phyloP scores from a whole-genome alignment of 2,113 vertebrate species.

The Grammomys dolichurus region DNA sequence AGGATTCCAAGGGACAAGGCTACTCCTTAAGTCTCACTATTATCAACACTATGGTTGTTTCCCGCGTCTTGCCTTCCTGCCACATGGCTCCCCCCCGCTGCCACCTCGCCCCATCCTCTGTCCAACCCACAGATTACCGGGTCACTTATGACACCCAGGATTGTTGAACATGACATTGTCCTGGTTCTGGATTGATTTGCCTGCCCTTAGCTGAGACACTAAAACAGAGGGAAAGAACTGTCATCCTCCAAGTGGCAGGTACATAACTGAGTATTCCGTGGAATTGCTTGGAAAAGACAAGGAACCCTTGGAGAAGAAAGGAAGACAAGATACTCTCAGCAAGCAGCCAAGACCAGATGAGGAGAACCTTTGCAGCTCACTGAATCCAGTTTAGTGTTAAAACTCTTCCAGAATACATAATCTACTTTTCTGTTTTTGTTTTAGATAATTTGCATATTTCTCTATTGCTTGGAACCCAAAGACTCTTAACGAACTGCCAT shows the following conservation, averaged over 20 bases:
- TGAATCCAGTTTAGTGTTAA: not conserved
- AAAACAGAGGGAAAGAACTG: not conserved
- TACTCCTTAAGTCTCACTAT: not conserved
- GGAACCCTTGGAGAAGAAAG: not conserved
- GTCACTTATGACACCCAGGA: not conserved
- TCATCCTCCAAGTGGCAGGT: not conserved
- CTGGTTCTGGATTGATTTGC: not conserved
- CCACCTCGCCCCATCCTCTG: too few species aligned
- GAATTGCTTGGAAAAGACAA: not conserved
- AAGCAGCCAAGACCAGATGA: not conserved
- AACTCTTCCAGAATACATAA: not conserved
- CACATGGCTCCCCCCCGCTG: accelerated
- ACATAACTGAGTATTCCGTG: not conserved
- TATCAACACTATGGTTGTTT: not conserved
- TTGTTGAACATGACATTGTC: too few species aligned
- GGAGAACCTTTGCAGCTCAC: not conserved
- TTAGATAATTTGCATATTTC: not conserved
- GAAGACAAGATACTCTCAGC: not conserved
- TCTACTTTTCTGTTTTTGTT: not conserved
- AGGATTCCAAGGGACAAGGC: not conserved
- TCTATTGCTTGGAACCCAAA: not conserved
- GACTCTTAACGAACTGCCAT: not conserved
- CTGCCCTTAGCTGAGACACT: not conserved
- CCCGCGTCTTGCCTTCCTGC: not conserved
- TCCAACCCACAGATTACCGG: not conserved